Evolutionary conservation across 1,140 invertebrate genomes (phyloP), one percentile per base, ranked within the genome.

Genomic region (Mamestra configurata): DNA sequence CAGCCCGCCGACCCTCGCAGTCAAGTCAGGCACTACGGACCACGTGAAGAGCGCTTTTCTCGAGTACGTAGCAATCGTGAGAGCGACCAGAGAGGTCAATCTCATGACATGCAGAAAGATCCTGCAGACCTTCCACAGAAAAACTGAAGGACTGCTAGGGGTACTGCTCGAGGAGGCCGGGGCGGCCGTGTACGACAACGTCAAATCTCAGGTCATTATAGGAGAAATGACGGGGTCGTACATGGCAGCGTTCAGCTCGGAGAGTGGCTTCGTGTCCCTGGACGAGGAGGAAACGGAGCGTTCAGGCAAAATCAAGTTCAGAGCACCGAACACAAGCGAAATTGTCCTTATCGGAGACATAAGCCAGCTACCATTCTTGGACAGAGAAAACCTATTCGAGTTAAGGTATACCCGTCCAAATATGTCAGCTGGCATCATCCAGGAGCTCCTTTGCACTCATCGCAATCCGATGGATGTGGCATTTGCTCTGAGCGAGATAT

Each of bases 291-390:
- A 64, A 24, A 66, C 18, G 22, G 46, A 72, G 15, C 22, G 24
- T 8, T 35, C 15, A 10, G 53, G 53, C 3, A 75, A 59, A 59
- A 13, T 22, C 20, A 24, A 13, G 1, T 75, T 59, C 53, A 40
- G 40, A 46, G 15, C 72, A 15, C 55, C 55, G 13, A 35, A 46
- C n/a, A 79, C 78, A 2, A 49, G 27, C 0, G 79, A 83, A 13
- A 35, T 82, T 1, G 4, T 79, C 20, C 51, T 88, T 18, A 70
- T 83, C 13, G 87, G 87, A n/a, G 87, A 89, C 24, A 66, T 78
- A 0, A 89, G 86, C 59, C 86, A 89, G 55, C 77, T 89, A 0
- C 87, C 84, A 2, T 89, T 49, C 24, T 85, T 89, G 11, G 84
- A 88, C 24, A 27, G 87, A 3, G 53, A 86, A 0, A 85, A 89